These are phyloP conservation scores for Eristalis arbustorum DNA, from an alignment of 2,888 invertebrate species.

Conservation along the genomic window DNA sequence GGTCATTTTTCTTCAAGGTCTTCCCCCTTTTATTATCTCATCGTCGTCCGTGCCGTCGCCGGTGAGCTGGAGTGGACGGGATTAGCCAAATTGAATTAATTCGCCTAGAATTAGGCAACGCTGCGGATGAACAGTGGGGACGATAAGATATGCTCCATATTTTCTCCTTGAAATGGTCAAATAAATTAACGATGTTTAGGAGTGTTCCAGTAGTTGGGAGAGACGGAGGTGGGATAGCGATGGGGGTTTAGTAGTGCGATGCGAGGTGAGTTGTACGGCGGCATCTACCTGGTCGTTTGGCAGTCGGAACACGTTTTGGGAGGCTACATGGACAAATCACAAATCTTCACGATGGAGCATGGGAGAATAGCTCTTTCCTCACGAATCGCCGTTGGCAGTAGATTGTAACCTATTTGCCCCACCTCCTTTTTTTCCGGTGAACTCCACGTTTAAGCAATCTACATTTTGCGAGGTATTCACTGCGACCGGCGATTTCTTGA, in stretches of 20 bases:
- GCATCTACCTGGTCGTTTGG: neutral
- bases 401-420: too few relatives aligned
- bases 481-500: too few relatives aligned
- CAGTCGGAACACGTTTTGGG: neutral
- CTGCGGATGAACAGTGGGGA: neutral
- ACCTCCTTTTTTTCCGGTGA: too few relatives aligned
- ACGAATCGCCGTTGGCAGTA: too few relatives aligned
- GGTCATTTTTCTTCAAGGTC: constrained; percentile 14
- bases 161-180: neutral
- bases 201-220: neutral
- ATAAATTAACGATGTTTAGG: neutral
- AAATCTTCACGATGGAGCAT: too few relatives aligned
- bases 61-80: constrained; percentile 15
- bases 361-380: too few relatives aligned
- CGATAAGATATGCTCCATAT: neutral
- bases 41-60: neutral
- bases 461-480: too few relatives aligned
- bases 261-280: too few relatives aligned
- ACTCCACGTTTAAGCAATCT: too few relatives aligned
- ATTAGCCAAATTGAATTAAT: constrained; percentile 44
- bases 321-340: too few relatives aligned
- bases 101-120: constrained; percentile 21
- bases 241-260: neutral
- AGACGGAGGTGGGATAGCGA: neutral
- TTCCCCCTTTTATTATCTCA: constrained; percentile 13